These are phyloP conservation scores for Ranitomeya imitator DNA, from an alignment of 2,113 vertebrate species.

Conservation along the genomic window DNA sequence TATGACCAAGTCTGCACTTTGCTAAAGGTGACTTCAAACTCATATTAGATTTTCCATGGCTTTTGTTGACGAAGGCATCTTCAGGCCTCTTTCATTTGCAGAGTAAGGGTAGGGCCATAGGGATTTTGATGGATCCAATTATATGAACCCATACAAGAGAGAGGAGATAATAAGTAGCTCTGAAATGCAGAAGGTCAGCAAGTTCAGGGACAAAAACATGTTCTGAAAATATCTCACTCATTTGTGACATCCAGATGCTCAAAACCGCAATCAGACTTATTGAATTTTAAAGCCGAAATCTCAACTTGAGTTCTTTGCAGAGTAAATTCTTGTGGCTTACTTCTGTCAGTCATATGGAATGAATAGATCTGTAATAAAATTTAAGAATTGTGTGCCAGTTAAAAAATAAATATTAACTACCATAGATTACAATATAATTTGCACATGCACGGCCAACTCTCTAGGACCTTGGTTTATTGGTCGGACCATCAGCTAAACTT, in stretches of 20 bases:
- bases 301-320: neutral
- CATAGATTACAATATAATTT: neutral
- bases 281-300: neutral
- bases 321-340: neutral
- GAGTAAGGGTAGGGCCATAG: slow-evolving; percentile 41
- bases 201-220: slow-evolving; percentile 49
- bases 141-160: slow-evolving; percentile 42
- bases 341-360: neutral
- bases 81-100: slow-evolving; percentile 46
- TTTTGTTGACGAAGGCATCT: slow-evolving; percentile 50
- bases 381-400: neutral
- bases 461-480: too few species aligned
- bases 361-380: neutral
- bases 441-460: neutral
- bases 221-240: slow-evolving; percentile 28
- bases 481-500: too few species aligned
- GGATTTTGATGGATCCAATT: slow-evolving; percentile 55
- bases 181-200: slow-evolving; percentile 44
- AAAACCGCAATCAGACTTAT: slow-evolving; percentile 1
- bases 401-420: neutral
- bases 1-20: slow-evolving; percentile 53
- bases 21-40: slow-evolving; percentile 48
- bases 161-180: slow-evolving; percentile 39
- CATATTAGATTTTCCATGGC: slow-evolving; percentile 43
- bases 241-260: slow-evolving; percentile 26